phyloP scores from a whole-genome alignment of 2,113 vertebrate species.

The Laterallus jamaicensis region DNA sequence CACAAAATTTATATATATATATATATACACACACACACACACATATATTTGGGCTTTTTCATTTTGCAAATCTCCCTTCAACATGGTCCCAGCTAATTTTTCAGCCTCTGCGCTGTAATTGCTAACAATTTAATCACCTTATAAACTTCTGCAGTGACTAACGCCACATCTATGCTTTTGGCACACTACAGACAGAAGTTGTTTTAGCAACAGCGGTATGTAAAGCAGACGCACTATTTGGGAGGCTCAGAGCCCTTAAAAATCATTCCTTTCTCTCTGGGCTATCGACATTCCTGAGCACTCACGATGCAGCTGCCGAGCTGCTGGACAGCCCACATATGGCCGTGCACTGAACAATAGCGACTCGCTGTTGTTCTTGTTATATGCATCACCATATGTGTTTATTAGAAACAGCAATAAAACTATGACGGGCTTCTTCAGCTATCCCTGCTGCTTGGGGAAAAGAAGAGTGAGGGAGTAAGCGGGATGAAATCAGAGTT shows the following conservation, averaged over 20 bases:
- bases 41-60: not conserved
- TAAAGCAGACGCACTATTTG: slow-evolving; percentile 24
- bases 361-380: slow-evolving; percentile 23
- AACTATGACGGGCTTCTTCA: slow-evolving; percentile 47
- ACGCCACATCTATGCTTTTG: not conserved
- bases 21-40: not conserved
- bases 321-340: slow-evolving; percentile 39
- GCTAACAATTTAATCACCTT: slow-evolving; percentile 57
- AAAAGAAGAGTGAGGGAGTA: slow-evolving; percentile 1
- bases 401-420: slow-evolving; percentile 69
- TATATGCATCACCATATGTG: slow-evolving; percentile 52
- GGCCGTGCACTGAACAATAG: slow-evolving; percentile 53
- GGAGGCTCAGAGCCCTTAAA: slow-evolving; percentile 19
- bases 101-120: not conserved
- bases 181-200: not conserved
- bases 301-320: slow-evolving; percentile 41
- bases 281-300: slow-evolving; percentile 33
- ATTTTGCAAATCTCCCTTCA: slow-evolving; percentile 16
- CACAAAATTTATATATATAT: not conserved
- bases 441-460: slow-evolving; percentile 43
- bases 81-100: not conserved
- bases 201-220: slow-evolving; percentile 14
- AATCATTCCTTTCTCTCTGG: slow-evolving; percentile 52
- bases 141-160: slow-evolving; percentile 52
- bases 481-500: not conserved